Evolutionary conservation across 2,888 invertebrate species (phyloP), one percentile per base, ranked within the genome.

Genomic region (Tachina lurida): DNA sequence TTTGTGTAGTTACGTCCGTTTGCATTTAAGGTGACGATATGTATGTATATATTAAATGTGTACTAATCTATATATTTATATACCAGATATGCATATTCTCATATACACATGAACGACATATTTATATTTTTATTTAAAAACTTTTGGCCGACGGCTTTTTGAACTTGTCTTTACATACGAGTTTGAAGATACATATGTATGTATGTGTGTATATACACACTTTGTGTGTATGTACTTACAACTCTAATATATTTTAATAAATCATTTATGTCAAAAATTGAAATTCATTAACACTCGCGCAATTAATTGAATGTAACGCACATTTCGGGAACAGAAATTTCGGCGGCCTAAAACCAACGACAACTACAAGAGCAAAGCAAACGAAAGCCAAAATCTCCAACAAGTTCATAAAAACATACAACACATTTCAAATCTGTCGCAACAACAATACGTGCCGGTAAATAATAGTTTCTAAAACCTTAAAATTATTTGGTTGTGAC

Each of bases 201-300:
- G 1, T 12, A 22, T 22, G 13, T 39, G 5, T 49, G 19, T 47
- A 22, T 54, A 17, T 19, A 54, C n/a, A 47, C 13, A 58, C 7
- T 31, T 31, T 31, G 7, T 31, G 31, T 31, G 31, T 31, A 31
- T 31, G 31, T 31, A 31, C 31, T 31, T 31, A 31, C 31, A 31
- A 7, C 31, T 31, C 7, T 5, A 31, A 31, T 31, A 17, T 52
- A 39, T 43, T 63, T 47, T 60, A 56, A 41, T 74, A 58, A 49
- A 70, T 78, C 54, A 68, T 54, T 65, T 58, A 76, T 83, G 56
- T 80, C 56, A 63, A 62, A 76, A 67, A 52, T 63, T 52, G n/a
- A 49, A 62, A 63, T 76, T 73, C 76, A 82, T 82, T 76, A 79
- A 75, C 87, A 82, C 84, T 80, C 81, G 58, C 76, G 78, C 75